Conservation (phyloP, 2,888 invertebrate genomes). For the Ectemnius lituratus region DNA sequence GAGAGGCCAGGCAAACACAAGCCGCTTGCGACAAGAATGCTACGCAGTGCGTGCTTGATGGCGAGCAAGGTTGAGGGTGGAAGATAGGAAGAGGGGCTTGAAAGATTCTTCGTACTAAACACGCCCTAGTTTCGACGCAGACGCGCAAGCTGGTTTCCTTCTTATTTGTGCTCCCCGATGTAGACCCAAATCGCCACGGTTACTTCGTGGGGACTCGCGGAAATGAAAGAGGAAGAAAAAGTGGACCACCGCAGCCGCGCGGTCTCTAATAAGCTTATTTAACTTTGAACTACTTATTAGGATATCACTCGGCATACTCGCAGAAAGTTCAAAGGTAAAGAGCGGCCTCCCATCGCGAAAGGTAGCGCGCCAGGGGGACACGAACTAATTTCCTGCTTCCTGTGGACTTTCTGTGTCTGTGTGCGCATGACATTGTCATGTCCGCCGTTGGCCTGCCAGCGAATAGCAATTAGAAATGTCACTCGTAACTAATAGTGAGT, state of each 20-base stretch:
- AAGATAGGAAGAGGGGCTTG: too few species aligned
- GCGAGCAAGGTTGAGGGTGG: too few species aligned
- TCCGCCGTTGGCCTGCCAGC: too few species aligned
- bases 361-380: neutral
- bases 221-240: neutral
- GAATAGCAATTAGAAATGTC: too few species aligned
- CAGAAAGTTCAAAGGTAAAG: slow-evolving; percentile 3
- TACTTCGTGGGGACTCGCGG: neutral
- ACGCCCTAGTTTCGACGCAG: too few species aligned
- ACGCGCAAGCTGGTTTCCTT: neutral
- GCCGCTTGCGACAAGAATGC: too few species aligned
- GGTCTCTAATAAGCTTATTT: neutral
- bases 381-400: slow-evolving; percentile 36
- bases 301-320: neutral
- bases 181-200: neutral
- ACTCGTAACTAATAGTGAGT: too few species aligned
- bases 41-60: too few species aligned
- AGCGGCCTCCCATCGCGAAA: neutral
- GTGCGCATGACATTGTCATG: too few species aligned
- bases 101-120: too few species aligned
- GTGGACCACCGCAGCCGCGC: too few species aligned
- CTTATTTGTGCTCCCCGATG: neutral
- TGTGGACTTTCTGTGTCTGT: slow-evolving; percentile 1
- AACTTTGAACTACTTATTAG: neutral
- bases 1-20: too few species aligned